phyloP scores from a whole-genome alignment of 2,888 invertebrate genomes.

The Tiliacea citrago region DNA sequence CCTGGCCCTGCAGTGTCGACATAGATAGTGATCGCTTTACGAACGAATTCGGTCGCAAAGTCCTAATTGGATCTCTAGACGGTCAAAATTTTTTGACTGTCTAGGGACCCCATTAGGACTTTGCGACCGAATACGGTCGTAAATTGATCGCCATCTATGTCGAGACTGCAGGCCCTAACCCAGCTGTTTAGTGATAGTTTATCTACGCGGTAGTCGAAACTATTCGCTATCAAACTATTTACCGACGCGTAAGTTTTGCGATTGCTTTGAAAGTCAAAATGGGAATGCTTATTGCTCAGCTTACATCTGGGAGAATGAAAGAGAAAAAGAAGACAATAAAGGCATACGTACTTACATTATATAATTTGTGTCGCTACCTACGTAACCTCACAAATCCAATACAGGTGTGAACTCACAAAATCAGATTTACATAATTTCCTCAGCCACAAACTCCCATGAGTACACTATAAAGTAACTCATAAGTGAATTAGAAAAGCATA shows the following conservation, averaged over 20 bases:
- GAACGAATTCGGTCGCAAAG: no score
- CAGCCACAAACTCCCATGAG: slow-evolving; percentile 42
- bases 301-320: background rate
- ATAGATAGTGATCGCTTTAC: no score
- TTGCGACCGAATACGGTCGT: no score
- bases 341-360: no score
- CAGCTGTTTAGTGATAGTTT: background rate
- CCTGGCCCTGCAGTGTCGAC: no score
- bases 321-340: background rate
- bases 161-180: no score
- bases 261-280: background rate
- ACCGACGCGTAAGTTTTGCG: background rate
- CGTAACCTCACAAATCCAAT: background rate
- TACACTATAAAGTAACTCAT: slow-evolving; percentile 41
- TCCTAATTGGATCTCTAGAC: no score
- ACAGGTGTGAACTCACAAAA: slow-evolving; percentile 27
- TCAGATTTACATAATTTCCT: slow-evolving; percentile 38
- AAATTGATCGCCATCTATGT: no score
- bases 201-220: background rate
- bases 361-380: no score
- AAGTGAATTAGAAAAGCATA: slow-evolving; percentile 64
- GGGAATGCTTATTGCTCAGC: background rate
- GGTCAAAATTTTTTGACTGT: no score
- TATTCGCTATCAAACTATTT: background rate
- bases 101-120: no score